These are phyloP conservation scores for Piprites chloris DNA, from an alignment of 2,113 vertebrate species.

Conservation along the genomic window DNA sequence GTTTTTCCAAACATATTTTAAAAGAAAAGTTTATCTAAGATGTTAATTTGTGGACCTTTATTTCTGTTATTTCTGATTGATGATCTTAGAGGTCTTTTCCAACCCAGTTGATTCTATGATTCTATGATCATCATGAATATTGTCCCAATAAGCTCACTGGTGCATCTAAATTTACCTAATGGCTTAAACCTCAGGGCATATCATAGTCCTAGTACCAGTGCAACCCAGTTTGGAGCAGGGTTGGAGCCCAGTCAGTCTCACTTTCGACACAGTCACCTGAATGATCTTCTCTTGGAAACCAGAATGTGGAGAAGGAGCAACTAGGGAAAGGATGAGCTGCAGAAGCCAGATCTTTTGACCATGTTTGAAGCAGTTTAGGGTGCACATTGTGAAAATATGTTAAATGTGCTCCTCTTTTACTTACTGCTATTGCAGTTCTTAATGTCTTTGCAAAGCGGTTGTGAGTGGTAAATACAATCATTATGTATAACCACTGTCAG, in stretches of 20 bases:
- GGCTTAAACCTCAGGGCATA: neutral
- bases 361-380: neutral
- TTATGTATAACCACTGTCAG: neutral
- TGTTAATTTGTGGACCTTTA: neutral
- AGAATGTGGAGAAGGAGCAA: neutral
- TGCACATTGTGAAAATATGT: neutral
- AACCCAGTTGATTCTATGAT: too few species aligned
- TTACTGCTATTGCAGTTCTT: neutral
- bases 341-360: neutral
- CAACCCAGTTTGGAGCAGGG: neutral
- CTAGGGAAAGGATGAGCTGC: neutral
- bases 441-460: neutral
- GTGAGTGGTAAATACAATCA: neutral
- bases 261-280: neutral
- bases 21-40: neutral
- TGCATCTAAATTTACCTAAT: neutral
- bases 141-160: neutral
- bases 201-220: neutral
- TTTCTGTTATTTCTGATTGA: too few species aligned
- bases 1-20: neutral
- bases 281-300: neutral
- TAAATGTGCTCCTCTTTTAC: neutral
- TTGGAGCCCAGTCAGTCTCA: neutral
- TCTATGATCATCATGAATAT: neutral
- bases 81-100: too few species aligned